These are phyloP conservation scores for Callopanchax toddi DNA, from an alignment of 2,113 vertebrate genomes.

Conservation along the genomic window DNA sequence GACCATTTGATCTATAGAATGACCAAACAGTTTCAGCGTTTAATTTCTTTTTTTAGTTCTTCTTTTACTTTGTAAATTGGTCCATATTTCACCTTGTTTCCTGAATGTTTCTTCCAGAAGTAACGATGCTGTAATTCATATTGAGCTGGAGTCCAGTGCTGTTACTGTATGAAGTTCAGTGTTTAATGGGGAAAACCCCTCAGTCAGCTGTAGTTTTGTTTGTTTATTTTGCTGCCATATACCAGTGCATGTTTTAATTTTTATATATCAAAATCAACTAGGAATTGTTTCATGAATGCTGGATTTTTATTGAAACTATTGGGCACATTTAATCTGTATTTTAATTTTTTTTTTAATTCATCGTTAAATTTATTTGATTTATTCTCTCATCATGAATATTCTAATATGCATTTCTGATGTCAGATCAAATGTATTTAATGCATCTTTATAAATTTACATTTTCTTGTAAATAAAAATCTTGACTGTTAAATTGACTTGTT, in stretches of 20 bases:
- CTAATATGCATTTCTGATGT: conserved; percentile 65
- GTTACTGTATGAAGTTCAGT: conserved; percentile 18
- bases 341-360: conserved; percentile 50
- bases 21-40: conserved; percentile 17
- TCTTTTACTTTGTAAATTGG: conserved; percentile 21
- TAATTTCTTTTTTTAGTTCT: conserved; percentile 5
- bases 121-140: conserved; percentile 42
- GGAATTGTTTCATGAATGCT: conserved; percentile 63
- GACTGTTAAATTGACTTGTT: conserved; percentile 60
- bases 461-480: conserved; percentile 80
- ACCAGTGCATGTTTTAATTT: conserved; percentile 21
- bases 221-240: conserved; percentile 34
- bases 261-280: conserved; percentile 32
- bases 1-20: conserved; percentile 42
- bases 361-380: conserved; percentile 52
- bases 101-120: conserved; percentile 21
- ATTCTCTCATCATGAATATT: conserved; percentile 48
- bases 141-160: conserved; percentile 27
- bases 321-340: conserved; percentile 26
- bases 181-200: conserved; percentile 1
- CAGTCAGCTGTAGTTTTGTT: conserved; percentile 33
- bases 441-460: conserved; percentile 68
- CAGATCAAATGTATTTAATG: conserved; percentile 70
- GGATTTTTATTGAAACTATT: conserved; percentile 58
- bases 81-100: conserved; percentile 39